Base-by-base conservation (phyloP, 2,113 vertebrate genomes). In the Notarius quadriscutis region DNA sequence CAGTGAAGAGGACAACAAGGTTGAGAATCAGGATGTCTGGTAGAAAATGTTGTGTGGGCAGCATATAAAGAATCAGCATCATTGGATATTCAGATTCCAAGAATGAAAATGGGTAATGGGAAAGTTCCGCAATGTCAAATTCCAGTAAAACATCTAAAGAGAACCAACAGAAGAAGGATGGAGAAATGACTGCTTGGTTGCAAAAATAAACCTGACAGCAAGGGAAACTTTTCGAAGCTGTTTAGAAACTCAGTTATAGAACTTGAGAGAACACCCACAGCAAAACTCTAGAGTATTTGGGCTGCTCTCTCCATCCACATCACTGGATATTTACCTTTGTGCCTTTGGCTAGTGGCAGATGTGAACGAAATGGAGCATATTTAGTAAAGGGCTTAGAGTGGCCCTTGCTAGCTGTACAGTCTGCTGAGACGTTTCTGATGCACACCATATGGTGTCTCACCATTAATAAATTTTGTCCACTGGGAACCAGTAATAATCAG, bases 401-500 rank as follows among this genome's bases (percentile, higher is more conserved):
- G 89, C 87, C 88, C 81, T 91, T 84, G 80, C 88, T 89, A 15
- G 86, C 74, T 91, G 85, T 91, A 88, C 86, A 78, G 87, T 79
- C 88, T 22, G 25, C 48, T 90, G 89, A 92, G 91, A n/a, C 86
- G 75, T 69, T 86, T 86, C 67, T 91, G 87, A 94, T 92, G 71
- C 87, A 88, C 91, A 93, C 91, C 93, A 95, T 93, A 94, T 94
- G 93, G 89, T 90, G 89, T 82, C 88, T 80, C 88, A 88, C 91
- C 90, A 89, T 92, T 92, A 91, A 91, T 92, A 88, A 81, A 89
- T 83, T 91, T 90, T 91, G 91, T 92, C 89, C 89, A 92, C 88
- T 67, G 89, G 91, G 93, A 89, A 88, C 87, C 77, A 65, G 82
- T 41, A 85, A 91, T 91, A 93, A 92, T 90, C 89, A 92, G 92